Evolutionary conservation across 2,113 vertebrate species (phyloP), one percentile per base, ranked within the genome.

Genomic region (Triplophysa dalaica): DNA sequence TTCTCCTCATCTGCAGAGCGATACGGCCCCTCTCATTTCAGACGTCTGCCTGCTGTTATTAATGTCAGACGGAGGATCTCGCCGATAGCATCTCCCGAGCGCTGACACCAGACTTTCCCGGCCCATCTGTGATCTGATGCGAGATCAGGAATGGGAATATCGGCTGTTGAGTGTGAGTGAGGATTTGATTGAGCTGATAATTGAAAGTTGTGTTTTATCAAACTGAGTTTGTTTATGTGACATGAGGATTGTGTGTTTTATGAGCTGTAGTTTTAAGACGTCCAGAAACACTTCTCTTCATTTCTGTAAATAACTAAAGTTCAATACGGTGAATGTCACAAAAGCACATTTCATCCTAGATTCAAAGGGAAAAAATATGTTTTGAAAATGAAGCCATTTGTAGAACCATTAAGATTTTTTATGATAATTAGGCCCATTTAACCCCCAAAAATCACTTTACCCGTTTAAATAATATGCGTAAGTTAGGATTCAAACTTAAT

Each of bases 11-110:
- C 72, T 78, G 48, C 41, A 43, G 61, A 56, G 84, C 76, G 85
- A 85, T 84, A 80, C 13, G 73, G 76, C 16, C 33, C n/a, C 61
- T 70, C 75, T 78, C 78, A 64, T 83, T 76, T 78, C 80, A 84
- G 69, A 80, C 65, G 62, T 80, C 64, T 70, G 52, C 22, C 75
- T 58, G 24, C 66, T 33, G 77, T 83, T 85, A 83, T 85, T 85
- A 85, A 83, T 81, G 79, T 86, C 83, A 79, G 81, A 66, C 70
- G 76, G 78, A 62, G 21, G 75, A 80, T 80, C 82, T 52, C 64
- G 63, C 56, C 19, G 73, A 85, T 87, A 83, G 22, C 73, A 81
- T 84, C 80, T 75, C 66, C 65, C 72, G 70, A 62, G n/a, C 81
- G 73, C 81, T 81, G 77, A 83, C 65, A 76, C 70, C 24, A 72